Base-by-base conservation (phyloP, 2,113 vertebrate genomes). In the Cebidichthys violaceus region DNA sequence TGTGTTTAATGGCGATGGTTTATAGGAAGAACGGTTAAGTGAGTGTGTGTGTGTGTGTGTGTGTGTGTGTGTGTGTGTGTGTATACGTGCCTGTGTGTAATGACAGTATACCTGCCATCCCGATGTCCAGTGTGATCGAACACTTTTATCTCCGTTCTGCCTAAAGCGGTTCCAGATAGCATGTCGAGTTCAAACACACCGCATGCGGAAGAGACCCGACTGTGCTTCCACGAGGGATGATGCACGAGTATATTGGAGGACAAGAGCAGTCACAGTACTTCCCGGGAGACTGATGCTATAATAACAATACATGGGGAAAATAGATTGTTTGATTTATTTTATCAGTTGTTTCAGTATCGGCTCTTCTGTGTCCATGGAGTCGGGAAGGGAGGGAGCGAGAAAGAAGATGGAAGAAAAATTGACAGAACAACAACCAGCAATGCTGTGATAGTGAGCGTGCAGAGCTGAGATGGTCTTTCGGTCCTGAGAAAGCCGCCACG, bases 111-210 rank as follows among this genome's bases (percentile, higher is more conserved):
- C 66, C 69, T 78, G 27, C 17, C 20, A 37, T 78, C 70, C 77
- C 47, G 50, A 65, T 52, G 77, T 83, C 77, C 62, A 67, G 37
- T 62, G 74, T 62, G 78, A 86, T 70, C 71, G 60, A 27, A 69
- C 54, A 41, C 85, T 86, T 89, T 84, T 87, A 86, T 85, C 86
- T 90, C 33, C 66, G 71, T 43, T 73, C 69, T 69, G 76, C 59
- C 75, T 75, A 59, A 81, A 92, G 66, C 71, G 65, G 33, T 69
- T 92, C 85, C 85, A 87, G 81, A 71, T 75, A 39, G 24, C 79
- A 69, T 75, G 81, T 69, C n/a, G 79, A 92, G 92, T 84, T 92
- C 89, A 92, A 90, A 90, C 4, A 0, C 35, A 5, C 50, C 11
- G 65, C 73, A 78, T 77, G 75, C 22, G 67, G 84, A 92, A 83